Evolutionary conservation across 2,888 invertebrate species (phyloP).

Genomic region (Augochlorella aurata): DNA sequence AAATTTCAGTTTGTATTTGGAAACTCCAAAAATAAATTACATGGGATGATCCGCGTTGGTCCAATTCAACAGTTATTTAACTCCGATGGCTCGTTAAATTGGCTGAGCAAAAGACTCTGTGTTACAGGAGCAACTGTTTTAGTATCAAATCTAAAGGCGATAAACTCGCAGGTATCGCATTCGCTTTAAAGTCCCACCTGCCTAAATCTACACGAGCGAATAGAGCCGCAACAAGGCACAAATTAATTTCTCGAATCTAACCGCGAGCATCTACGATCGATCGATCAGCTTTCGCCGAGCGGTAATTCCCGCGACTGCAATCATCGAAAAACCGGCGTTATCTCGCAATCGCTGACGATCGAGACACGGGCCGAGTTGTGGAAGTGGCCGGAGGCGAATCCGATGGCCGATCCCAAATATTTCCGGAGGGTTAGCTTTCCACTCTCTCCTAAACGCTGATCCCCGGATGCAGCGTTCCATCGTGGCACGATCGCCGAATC

Average conservation of each 20-base stretch:
- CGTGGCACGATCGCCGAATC: not conserved
- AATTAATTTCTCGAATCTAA: not conserved
- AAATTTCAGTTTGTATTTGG: not conserved
- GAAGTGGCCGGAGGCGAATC: not conserved
- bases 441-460: not conserved
- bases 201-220: not conserved
- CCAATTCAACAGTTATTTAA: not conserved
- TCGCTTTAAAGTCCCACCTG: not conserved
- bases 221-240: not conserved
- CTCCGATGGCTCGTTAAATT: not conserved
- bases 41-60: not conserved
- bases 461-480: not conserved
- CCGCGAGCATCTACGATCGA: not conserved
- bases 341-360: constrained; percentile 2
- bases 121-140: not conserved
- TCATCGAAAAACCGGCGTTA: constrained; percentile 4
- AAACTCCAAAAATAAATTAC: not conserved
- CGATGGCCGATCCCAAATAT: constrained; percentile 8
- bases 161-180: not conserved
- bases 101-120: not conserved
- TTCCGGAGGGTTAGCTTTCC: constrained; percentile 10
- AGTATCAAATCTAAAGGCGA: not conserved
- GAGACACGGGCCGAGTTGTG: not conserved
- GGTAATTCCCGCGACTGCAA: not conserved
- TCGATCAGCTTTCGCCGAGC: not conserved